A percentile compares a stretch with the other conserved stretches of the same genome.
Evolutionary conservation across 1,140 invertebrate species (phyloP).

Genomic region (Apis laboriosa): DNA sequence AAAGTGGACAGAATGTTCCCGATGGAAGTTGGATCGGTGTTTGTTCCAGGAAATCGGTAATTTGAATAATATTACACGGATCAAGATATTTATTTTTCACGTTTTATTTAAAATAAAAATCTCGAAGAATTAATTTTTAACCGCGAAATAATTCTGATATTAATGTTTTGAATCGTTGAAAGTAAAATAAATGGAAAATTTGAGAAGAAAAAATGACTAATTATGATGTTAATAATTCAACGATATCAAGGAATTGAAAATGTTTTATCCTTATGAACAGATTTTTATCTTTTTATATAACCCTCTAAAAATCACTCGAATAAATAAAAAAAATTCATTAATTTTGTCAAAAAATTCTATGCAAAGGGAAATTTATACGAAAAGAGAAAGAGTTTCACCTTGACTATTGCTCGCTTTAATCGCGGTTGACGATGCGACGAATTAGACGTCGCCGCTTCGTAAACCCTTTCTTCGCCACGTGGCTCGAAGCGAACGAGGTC

Average conservation of each 20-base stretch:
- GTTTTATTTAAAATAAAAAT: no score
- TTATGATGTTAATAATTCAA: no score
- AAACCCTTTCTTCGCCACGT: neutral
- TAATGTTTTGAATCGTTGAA: no score
- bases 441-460: neutral
- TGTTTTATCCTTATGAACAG: no score
- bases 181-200: no score
- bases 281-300: no score
- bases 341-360: neutral
- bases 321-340: neutral
- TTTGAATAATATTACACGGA: neutral
- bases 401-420: neutral
- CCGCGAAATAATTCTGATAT: no score
- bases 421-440: slow-evolving; percentile 7
- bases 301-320: neutral
- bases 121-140: no score
- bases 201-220: no score
- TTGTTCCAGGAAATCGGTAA: neutral
- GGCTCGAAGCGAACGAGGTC: neutral
- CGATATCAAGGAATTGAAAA: no score
- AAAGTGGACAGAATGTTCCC: neutral
- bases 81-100: no score
- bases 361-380: neutral
- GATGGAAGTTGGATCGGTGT: no score
- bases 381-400: neutral